phyloP scores from a whole-genome alignment of 2,113 vertebrate species.

The Quiscalus mexicanus region DNA sequence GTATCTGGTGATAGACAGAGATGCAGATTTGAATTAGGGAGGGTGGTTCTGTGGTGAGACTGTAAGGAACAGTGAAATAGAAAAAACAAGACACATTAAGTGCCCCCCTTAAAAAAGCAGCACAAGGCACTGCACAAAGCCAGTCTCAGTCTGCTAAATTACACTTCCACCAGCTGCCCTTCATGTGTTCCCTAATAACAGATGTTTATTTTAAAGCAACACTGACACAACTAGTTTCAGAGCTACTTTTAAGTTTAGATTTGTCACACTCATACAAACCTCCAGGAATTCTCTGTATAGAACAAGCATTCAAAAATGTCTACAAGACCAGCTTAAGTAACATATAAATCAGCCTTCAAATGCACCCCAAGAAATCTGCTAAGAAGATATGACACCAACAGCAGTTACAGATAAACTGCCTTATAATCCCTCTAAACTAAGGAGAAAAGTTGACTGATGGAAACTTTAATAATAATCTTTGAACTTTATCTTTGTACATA shows the following conservation, averaged over 20 bases:
- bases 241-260: too few relatives aligned
- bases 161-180: too few relatives aligned
- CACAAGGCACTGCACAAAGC: too few relatives aligned
- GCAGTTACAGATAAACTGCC: background rate
- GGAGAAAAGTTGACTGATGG: background rate
- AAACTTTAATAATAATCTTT: background rate
- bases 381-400: background rate
- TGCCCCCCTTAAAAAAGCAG: background rate
- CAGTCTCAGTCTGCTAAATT: too few relatives aligned
- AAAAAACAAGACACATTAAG: background rate
- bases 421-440: background rate
- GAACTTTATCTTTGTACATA: background rate
- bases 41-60: background rate
- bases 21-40: background rate
- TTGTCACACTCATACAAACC: background rate
- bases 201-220: too few relatives aligned
- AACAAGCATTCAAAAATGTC: background rate
- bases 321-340: background rate
- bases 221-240: too few relatives aligned
- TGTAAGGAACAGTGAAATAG: background rate
- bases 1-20: background rate
- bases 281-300: background rate
- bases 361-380: background rate
- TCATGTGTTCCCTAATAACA: too few relatives aligned
- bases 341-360: background rate